Percentiles rank a stretch among this genome's conserved stretches.
Conservation (phyloP, 2,797 vertebrate species). For the Clarias platycephalus region DNA sequence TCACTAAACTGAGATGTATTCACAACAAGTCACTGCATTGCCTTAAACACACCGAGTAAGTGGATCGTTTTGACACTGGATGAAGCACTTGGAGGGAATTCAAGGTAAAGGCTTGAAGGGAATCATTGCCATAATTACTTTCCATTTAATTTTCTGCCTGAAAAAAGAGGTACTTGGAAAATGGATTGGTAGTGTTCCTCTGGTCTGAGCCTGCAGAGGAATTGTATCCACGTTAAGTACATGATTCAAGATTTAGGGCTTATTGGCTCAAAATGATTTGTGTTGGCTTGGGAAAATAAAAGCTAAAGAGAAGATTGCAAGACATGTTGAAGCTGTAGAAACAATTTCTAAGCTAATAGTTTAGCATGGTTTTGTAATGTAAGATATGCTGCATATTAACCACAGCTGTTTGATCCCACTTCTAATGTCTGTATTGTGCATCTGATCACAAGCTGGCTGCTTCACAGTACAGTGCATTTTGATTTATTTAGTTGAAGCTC, state of each 20-base stretch:
- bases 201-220: neutral
- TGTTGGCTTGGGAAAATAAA: neutral
- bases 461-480: neutral
- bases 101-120: conserved; percentile 20
- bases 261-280: neutral
- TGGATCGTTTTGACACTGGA: conserved; percentile 44
- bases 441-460: neutral
- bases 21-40: conserved; percentile 38
- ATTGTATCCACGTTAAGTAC: neutral
- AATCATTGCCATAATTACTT: conserved; percentile 5
- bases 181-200: neutral
- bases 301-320: neutral
- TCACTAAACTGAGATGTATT: conserved; percentile 59
- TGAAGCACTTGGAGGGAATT: conserved; percentile 19
- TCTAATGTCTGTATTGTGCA: neutral
- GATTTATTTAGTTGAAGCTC: conserved; percentile 50
- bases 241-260: no score
- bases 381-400: neutral
- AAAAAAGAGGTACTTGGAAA: neutral
- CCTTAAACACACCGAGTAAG: conserved; percentile 36
- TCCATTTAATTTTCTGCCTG: neutral
- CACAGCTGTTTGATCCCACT: neutral
- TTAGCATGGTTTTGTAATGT: neutral
- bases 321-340: neutral
- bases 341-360: neutral